phyloP scores from a whole-genome alignment of 2,797 vertebrate genomes.

The Centropyge bicolor region DNA sequence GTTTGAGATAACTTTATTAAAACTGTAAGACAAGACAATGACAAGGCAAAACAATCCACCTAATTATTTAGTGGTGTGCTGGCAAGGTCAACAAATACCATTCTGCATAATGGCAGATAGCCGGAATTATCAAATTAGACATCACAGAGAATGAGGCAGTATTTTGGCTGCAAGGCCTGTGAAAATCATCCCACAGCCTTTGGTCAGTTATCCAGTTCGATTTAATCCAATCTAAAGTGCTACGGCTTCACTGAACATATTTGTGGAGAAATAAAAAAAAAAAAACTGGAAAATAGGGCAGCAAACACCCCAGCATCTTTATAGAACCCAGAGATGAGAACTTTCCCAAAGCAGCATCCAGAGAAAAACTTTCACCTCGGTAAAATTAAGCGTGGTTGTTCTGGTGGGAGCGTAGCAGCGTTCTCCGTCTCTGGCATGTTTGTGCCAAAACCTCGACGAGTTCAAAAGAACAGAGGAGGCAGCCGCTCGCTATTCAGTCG shows the following conservation, averaged over 20 bases:
- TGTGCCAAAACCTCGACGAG: slow-evolving; percentile 52
- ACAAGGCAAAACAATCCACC: slow-evolving; percentile 9
- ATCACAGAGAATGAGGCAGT: slow-evolving; percentile 24
- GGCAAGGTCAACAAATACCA: slow-evolving; percentile 7
- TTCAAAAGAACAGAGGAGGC: slow-evolving; percentile 63
- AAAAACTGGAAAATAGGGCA: slow-evolving; percentile 53
- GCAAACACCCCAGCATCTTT: slow-evolving; percentile 28
- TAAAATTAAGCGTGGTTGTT: slow-evolving; percentile 56
- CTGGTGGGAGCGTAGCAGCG: slow-evolving; percentile 34
- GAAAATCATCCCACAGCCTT: slow-evolving; percentile 38
- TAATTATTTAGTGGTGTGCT: slow-evolving; percentile 9
- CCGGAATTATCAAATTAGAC: slow-evolving; percentile 24
- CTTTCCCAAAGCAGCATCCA: slow-evolving; percentile 16
- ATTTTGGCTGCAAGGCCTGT: slow-evolving; percentile 33
- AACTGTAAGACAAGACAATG: not conserved
- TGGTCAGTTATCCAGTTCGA: slow-evolving; percentile 41
- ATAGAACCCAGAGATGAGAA: slow-evolving; percentile 25
- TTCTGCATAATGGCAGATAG: slow-evolving; percentile 14
- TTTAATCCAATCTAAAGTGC: slow-evolving; percentile 53
- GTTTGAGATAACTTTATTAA: slow-evolving; percentile 7
- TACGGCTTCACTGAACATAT: slow-evolving; percentile 30
- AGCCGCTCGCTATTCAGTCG: slow-evolving; percentile 55
- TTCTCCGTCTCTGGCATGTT: slow-evolving; percentile 40
- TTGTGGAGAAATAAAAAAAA: slow-evolving; percentile 23
- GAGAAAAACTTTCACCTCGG: slow-evolving; percentile 27